Evolutionary conservation across 2,797 vertebrate genomes (phyloP).

Genomic region (Argentina silus): DNA sequence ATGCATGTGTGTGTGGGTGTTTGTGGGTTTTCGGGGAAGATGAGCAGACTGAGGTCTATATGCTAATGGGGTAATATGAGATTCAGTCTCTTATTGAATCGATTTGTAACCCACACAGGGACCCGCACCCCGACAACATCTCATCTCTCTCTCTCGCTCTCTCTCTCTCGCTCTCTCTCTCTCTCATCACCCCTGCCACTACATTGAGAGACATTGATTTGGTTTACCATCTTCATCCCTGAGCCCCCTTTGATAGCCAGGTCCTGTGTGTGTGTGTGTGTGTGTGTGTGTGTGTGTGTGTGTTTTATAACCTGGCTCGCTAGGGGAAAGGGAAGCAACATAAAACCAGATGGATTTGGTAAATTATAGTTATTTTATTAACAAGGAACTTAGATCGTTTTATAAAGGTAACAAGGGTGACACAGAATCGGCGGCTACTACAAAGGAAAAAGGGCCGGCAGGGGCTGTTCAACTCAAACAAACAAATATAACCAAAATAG

Average conservation of each 20-base stretch:
- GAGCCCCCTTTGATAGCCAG: not conserved
- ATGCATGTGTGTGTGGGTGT: not conserved
- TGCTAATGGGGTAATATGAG: not conserved
- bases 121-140: not conserved
- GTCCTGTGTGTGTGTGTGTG: not conserved
- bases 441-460: too few species aligned
- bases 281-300: slow-evolving; percentile 12
- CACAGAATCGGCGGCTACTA: too few species aligned
- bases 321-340: too few species aligned
- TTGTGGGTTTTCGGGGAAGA: too few species aligned
- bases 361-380: too few species aligned
- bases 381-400: too few species aligned
- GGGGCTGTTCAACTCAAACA: too few species aligned
- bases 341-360: too few species aligned
- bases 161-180: not conserved
- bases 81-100: not conserved
- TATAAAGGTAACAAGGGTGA: too few species aligned
- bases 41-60: too few species aligned
- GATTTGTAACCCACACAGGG: not conserved
- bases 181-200: not conserved
- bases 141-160: not conserved
- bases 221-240: not conserved
- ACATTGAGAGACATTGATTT: not conserved
- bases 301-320: too few species aligned
- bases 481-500: too few species aligned